Conservation (phyloP, 2,888 invertebrate species). For the Nipponacmea schrenckii region DNA sequence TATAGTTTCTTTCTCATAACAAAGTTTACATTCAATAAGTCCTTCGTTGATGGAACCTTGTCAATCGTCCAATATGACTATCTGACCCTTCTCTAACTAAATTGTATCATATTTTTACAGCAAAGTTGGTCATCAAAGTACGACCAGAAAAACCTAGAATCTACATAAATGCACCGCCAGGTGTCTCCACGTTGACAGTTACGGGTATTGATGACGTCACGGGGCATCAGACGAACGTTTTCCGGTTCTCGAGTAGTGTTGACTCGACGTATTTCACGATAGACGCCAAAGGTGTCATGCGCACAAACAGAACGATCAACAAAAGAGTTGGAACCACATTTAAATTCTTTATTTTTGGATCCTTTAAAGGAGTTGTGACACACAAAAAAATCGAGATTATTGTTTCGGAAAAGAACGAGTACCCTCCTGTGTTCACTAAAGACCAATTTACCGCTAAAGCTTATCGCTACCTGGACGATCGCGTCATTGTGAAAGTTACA, state of each 20-base stretch:
- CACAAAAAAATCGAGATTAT: constrained; percentile 43
- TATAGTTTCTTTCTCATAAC: no score
- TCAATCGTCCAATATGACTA: no score
- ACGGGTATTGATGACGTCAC: constrained; percentile 40
- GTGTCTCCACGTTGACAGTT: constrained; percentile 41
- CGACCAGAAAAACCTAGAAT: constrained; percentile 46
- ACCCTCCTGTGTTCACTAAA: constrained; percentile 40
- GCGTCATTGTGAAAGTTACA: constrained; percentile 9
- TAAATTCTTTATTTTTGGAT: constrained; percentile 40
- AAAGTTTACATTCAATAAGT: no score
- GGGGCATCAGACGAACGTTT: constrained; percentile 27
- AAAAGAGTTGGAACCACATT: constrained; percentile 40
- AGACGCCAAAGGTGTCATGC: constrained; percentile 33
- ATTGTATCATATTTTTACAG: constrained; percentile 19
- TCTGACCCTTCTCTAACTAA: not conserved
- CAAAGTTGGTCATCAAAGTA: constrained; percentile 30
- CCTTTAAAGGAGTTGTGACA: constrained; percentile 22
- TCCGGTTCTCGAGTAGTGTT: constrained; percentile 29
- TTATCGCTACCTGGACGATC: constrained; percentile 35
- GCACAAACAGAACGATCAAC: constrained; percentile 38
- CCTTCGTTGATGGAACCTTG: no score
- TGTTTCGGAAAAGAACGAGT: constrained; percentile 43
- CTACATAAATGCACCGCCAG: constrained; percentile 39
- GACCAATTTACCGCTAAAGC: constrained; percentile 36
- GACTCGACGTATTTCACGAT: constrained; percentile 42